A percentile compares a stretch with the other conserved stretches of the same genome.
Evolutionary conservation across 2,888 invertebrate genomes (phyloP).

Genomic region (Tolmerus cingulatus): DNA sequence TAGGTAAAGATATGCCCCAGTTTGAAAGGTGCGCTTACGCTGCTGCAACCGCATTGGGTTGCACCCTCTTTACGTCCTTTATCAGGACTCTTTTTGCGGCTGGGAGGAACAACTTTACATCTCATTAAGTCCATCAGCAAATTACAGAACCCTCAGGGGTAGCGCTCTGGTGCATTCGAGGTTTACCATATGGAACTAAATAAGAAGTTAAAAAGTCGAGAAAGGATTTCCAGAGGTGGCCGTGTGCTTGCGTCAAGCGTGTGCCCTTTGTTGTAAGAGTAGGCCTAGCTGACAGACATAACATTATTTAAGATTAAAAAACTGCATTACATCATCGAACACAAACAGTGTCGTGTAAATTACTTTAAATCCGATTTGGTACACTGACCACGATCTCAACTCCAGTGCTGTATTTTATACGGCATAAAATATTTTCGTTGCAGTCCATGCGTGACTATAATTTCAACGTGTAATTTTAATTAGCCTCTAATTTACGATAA

Average conservation of each 20-base stretch:
- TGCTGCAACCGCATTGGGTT: neutral
- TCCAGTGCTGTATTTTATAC: neutral
- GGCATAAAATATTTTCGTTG: neutral
- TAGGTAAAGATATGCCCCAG: neutral
- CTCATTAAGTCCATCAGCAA: slow-evolving; percentile 34
- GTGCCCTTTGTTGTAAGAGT: neutral
- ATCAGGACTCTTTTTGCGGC: neutral
- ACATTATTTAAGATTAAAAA: slow-evolving; percentile 24
- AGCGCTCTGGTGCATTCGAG: neutral
- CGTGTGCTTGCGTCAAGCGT: neutral
- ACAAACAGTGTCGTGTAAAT: neutral
- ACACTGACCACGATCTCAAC: neutral
- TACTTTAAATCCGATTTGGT: slow-evolving; percentile 6
- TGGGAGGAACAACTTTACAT: slow-evolving; percentile 7
- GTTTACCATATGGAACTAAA: neutral
- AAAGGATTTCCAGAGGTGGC: neutral
- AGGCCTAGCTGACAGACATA: neutral
- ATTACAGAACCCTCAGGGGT: neutral
- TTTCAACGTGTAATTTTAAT: slow-evolving; percentile 23
- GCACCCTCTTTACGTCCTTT: neutral
- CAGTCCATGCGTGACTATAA: neutral
- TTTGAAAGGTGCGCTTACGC: neutral
- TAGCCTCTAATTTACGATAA: slow-evolving; percentile 16
- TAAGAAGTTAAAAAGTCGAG: neutral
- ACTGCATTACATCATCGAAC: neutral